Evolutionary conservation across 2,113 vertebrate genomes (phyloP).

Genomic region (Corythoichthys haematopterus): DNA sequence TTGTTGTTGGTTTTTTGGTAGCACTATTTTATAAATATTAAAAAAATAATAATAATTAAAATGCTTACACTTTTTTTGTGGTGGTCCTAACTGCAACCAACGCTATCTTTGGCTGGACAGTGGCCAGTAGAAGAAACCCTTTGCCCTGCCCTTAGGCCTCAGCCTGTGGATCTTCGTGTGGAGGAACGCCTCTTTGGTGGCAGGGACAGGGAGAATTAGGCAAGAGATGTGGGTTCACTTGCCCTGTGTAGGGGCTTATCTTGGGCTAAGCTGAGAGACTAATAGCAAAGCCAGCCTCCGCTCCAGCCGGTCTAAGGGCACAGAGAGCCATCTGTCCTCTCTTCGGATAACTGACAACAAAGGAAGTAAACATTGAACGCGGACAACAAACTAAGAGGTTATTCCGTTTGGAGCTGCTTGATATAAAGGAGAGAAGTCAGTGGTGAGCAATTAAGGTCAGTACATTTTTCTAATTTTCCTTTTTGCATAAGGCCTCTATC

Average conservation of each 20-base stretch:
- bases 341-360: conserved; percentile 71
- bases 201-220: conserved; percentile 66
- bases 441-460: conserved; percentile 70
- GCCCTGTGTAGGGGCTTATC: conserved; percentile 74
- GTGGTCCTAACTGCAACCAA: conserved; percentile 22
- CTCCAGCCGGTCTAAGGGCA: conserved; percentile 71
- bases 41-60: conserved; percentile 3
- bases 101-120: conserved; percentile 46
- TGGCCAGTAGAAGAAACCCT: conserved; percentile 43
- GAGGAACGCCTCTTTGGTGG: conserved; percentile 64
- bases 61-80: conserved; percentile 7
- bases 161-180: conserved; percentile 44
- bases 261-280: conserved; percentile 75
- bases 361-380: conserved; percentile 61
- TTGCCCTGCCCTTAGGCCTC: conserved; percentile 59
- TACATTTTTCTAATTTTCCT: conserved; percentile 48
- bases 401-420: conserved; percentile 50
- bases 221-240: conserved; percentile 68
- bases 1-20: conserved; percentile 10
- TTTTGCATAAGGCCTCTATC: conserved; percentile 27
- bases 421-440: conserved; percentile 42
- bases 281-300: conserved; percentile 73
- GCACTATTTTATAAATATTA: conserved; percentile 3
- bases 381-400: conserved; percentile 50
- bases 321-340: conserved; percentile 76